Percentiles rank a stretch among this genome's conserved stretches.
Conservation (phyloP, 1,140 invertebrate species). For the Magallana angulata region DNA sequence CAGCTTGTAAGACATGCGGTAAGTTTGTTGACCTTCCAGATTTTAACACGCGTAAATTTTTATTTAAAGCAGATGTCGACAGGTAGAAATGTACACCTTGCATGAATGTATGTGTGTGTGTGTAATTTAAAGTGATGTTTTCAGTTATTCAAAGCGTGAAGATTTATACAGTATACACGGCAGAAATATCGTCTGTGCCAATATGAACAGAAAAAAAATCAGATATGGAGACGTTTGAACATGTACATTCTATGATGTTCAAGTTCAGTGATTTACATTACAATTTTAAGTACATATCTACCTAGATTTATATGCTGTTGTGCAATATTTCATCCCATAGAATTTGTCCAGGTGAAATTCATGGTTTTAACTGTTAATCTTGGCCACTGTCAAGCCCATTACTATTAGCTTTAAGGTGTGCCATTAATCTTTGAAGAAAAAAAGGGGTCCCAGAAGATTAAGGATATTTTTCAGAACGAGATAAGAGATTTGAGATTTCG, state of each 20-base stretch:
- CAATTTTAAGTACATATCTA: background rate
- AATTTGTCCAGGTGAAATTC: background rate
- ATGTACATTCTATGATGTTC: background rate
- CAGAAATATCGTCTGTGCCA: background rate
- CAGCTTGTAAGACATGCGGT: constrained; percentile 62
- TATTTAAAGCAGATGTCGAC: background rate
- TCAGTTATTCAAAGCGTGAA: background rate
- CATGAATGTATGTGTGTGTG: constrained; percentile 4
- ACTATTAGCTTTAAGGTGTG: constrained; percentile 4
- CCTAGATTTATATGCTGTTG: background rate
- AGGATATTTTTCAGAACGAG: background rate
- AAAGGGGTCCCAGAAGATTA: background rate
- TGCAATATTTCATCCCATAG: constrained; percentile 10
- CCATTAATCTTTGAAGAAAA: constrained; percentile 17
- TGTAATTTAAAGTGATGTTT: constrained; percentile 27
- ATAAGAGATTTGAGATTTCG: constrained; percentile 10
- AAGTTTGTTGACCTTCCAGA: constrained; percentile 47
- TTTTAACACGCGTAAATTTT: constrained; percentile 6
- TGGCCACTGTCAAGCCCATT: background rate
- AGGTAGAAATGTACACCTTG: constrained; percentile 6
- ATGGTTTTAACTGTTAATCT: background rate
- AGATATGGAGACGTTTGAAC: background rate
- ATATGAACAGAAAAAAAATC: background rate
- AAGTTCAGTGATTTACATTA: background rate
- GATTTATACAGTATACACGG: background rate